Conservation (phyloP, 2,113 vertebrate genomes). For the Cheirogaleus medius region DNA sequence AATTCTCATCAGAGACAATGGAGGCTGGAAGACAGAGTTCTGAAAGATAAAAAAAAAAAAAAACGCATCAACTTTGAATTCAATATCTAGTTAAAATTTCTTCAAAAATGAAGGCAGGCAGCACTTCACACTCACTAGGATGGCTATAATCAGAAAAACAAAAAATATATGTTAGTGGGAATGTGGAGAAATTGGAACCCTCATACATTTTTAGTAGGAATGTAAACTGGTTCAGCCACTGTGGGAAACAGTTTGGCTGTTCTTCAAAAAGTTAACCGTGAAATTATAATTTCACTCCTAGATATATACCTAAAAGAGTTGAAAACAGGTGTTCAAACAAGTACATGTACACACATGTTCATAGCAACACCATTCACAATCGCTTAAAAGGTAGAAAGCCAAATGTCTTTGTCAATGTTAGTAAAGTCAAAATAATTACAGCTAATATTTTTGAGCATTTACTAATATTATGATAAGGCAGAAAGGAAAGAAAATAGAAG, state of each 20-base stretch:
- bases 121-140: background rate
- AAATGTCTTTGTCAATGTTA: background rate
- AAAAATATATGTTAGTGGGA: background rate
- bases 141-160: background rate
- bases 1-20: background rate
- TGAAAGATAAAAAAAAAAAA: background rate
- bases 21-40: background rate
- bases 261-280: background rate
- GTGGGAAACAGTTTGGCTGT: background rate
- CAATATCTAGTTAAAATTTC: background rate
- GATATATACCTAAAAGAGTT: background rate
- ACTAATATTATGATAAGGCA: background rate
- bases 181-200: background rate
- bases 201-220: background rate
- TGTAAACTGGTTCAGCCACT: background rate
- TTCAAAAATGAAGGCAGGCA: background rate
- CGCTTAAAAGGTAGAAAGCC: background rate
- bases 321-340: background rate
- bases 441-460: background rate
- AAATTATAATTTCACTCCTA: background rate
- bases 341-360: background rate
- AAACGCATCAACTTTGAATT: background rate
- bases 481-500: background rate
- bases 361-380: background rate
- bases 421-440: background rate